A percentile compares a stretch with the other conserved stretches of the same genome.
Evolutionary conservation across 1,140 invertebrate species (phyloP).

Genomic region (Aphelenchoides besseyi): DNA sequence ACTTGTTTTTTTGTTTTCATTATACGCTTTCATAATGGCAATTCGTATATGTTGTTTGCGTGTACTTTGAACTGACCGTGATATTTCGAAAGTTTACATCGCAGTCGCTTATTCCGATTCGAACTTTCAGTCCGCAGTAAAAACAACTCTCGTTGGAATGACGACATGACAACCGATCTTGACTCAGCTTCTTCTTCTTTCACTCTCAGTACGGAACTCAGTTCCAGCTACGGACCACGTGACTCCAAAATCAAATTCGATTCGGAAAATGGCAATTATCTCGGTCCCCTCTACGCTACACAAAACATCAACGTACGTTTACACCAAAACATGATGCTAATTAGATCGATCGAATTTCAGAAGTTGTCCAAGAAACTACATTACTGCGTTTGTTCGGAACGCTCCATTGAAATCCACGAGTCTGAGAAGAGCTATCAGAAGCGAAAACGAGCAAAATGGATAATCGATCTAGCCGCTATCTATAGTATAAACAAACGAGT

Average conservation of each 20-base stretch:
- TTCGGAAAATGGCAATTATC: not conserved
- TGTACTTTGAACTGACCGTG: too few species aligned
- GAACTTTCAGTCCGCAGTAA: not conserved
- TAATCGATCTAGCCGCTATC: constrained; percentile 36
- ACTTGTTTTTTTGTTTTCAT: too few species aligned
- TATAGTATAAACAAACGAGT: constrained; percentile 44
- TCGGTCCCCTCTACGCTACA: not conserved
- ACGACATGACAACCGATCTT: not conserved
- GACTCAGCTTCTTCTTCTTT: constrained; percentile 22
- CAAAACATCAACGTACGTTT: not conserved
- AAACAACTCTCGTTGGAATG: constrained; percentile 5
- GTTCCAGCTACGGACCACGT: constrained; percentile 3
- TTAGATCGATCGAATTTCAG: constrained; percentile 7
- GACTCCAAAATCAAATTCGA: not conserved
- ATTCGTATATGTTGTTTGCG: too few species aligned
- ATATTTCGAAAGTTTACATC: too few species aligned
- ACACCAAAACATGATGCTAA: not conserved
- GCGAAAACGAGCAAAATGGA: constrained; percentile 37
- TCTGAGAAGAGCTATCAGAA: constrained; percentile 38
- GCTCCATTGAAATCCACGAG: constrained; percentile 41
- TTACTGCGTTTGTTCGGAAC: constrained; percentile 28
- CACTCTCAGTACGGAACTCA: constrained; percentile 10
- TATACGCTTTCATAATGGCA: too few species aligned
- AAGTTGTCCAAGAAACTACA: constrained; percentile 9
- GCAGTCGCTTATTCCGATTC: too few species aligned